A percentile compares a stretch with the other conserved stretches of the same genome.
Evolutionary conservation across 2,113 vertebrate species (phyloP).

Genomic region (Tyto alba): DNA sequence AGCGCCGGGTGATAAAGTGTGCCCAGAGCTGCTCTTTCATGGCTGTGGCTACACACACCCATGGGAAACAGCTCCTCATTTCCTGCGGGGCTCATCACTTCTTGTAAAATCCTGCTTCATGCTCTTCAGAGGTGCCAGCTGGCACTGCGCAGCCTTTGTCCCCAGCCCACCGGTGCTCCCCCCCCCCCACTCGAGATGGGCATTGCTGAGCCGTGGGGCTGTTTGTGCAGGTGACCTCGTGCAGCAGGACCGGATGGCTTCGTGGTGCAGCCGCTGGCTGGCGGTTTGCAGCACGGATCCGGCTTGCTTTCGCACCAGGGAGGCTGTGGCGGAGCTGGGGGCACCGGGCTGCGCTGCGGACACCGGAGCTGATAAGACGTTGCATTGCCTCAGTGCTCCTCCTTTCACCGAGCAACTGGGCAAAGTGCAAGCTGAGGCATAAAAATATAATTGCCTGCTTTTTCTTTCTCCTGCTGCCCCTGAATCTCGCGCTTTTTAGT

Average conservation of each 20-base stretch:
- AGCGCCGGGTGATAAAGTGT: fast-evolving
- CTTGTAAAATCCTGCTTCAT: neutral
- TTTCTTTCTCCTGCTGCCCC: neutral
- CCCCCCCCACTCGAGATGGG: neutral
- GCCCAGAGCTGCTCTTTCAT: neutral
- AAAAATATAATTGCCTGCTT: neutral
- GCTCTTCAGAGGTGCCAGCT: fast-evolving
- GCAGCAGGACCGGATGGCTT: neutral
- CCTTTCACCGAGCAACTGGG: neutral
- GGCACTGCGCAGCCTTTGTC: fast-evolving
- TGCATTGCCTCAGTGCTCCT: neutral
- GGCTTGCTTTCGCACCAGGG: fast-evolving
- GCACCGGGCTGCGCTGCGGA: fast-evolving
- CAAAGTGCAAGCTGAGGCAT: neutral
- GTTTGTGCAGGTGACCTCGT: neutral
- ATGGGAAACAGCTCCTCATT: neutral
- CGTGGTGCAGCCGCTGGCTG: neutral
- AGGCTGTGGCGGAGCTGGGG: fast-evolving
- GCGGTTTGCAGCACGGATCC: fast-evolving
- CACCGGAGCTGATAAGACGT: neutral
- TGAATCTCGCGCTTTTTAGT: neutral
- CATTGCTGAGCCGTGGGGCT: neutral
- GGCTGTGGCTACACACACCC: neutral
- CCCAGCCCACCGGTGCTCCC: fast-evolving
- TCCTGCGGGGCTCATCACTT: neutral